Evolutionary conservation across 2,797 vertebrate species (phyloP).

Genomic region (Gallinago solitaria): DNA sequence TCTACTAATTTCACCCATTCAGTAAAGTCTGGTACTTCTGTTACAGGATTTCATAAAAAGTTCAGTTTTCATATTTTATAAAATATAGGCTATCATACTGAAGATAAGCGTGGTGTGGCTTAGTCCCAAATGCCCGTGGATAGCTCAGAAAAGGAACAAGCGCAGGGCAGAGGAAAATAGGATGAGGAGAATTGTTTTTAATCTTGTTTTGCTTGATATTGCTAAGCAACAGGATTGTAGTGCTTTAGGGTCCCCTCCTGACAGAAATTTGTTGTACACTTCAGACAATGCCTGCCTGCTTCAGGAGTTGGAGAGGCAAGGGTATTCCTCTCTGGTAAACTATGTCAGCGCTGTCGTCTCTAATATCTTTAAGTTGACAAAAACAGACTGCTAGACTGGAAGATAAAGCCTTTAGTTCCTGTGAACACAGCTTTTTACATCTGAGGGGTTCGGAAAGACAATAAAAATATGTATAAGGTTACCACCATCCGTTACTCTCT

Average conservation of each 20-base stretch:
- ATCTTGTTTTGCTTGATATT: constrained; percentile 14
- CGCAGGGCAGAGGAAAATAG: background rate
- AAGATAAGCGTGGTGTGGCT: background rate
- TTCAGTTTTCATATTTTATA: background rate
- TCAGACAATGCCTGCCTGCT: background rate
- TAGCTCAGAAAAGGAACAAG: background rate
- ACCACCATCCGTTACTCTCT: background rate
- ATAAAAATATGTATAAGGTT: background rate
- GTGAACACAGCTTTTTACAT: background rate
- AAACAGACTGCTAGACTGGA: background rate
- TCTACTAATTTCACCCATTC: background rate
- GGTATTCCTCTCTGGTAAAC: background rate
- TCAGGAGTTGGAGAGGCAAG: background rate
- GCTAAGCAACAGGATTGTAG: background rate
- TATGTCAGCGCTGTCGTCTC: background rate
- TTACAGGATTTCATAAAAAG: background rate
- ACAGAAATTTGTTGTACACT: background rate
- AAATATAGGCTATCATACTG: background rate
- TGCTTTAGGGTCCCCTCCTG: background rate
- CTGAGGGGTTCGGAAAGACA: background rate
- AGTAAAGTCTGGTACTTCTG: background rate
- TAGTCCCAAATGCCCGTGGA: background rate
- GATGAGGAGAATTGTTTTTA: background rate
- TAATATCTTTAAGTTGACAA: background rate
- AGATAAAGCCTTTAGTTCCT: background rate